Conservation (phyloP, 2,888 invertebrate genomes). For the Drosophila prolongata region DNA sequence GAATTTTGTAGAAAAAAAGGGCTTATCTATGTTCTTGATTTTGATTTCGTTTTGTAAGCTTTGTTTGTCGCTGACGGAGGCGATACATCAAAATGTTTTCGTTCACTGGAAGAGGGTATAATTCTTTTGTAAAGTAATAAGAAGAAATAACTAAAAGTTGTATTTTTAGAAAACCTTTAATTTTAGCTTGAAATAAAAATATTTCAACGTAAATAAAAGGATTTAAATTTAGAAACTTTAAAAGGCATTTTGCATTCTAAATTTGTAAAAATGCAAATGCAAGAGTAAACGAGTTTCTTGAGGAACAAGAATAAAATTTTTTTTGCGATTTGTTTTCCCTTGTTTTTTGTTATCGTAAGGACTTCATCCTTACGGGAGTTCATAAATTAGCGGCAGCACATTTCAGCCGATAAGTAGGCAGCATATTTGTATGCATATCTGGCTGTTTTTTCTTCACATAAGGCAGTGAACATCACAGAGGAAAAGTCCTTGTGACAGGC, state of each 20-base stretch:
- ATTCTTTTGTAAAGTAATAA: background rate
- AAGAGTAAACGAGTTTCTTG: background rate
- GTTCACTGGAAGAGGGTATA: constrained; percentile 6
- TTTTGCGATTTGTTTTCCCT: background rate
- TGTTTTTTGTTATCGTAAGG: background rate
- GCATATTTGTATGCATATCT: constrained; percentile 20
- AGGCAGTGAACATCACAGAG: background rate
- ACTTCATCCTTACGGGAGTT: constrained; percentile 14
- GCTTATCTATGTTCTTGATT: constrained; percentile 39
- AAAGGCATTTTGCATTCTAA: too few species aligned
- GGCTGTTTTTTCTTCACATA: background rate
- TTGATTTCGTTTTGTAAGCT: constrained; percentile 18
- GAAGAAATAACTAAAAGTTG: background rate
- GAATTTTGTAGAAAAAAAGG: constrained; percentile 29
- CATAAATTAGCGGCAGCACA: constrained; percentile 50
- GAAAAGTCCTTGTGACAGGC: constrained; percentile 23
- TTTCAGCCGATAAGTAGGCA: constrained; percentile 48
- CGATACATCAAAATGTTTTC: constrained; percentile 39
- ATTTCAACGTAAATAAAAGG: too few species aligned
- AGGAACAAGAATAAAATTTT: background rate
- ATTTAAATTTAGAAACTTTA: too few species aligned
- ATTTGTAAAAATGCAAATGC: too few species aligned
- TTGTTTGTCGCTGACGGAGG: constrained; percentile 13
- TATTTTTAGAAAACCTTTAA: background rate
- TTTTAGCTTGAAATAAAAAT: too few species aligned